phyloP scores from a whole-genome alignment of 1,140 invertebrate genomes.

The Monochamus saltuarius region DNA sequence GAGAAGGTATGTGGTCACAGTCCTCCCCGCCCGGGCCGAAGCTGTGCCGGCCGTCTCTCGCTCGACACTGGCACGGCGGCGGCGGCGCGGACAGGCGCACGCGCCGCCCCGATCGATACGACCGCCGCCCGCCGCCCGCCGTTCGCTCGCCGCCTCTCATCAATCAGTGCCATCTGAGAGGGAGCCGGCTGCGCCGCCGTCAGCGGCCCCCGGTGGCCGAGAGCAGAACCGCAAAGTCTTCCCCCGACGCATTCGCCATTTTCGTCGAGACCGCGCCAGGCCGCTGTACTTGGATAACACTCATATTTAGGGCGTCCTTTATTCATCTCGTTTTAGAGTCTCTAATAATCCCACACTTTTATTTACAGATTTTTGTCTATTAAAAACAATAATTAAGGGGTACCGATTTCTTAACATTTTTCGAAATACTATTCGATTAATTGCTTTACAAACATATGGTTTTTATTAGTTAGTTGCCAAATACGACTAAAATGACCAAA shows the following conservation, averaged over 20 bases:
- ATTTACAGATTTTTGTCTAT: no score
- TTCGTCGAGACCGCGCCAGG: no score
- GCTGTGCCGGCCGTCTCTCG: slow-evolving; percentile 44
- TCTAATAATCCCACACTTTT: no score
- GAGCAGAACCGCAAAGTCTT: slow-evolving; percentile 7
- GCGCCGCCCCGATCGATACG: slow-evolving; percentile 36
- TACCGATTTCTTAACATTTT: no score
- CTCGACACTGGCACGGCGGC: slow-evolving; percentile 30
- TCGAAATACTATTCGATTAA: no score
- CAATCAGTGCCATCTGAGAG: neutral
- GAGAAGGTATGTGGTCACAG: slow-evolving; percentile 36
- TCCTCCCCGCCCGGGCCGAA: slow-evolving; percentile 52
- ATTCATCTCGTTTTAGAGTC: no score
- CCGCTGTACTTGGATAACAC: no score
- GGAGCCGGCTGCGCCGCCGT: slow-evolving; percentile 17
- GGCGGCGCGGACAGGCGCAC: slow-evolving; percentile 29
- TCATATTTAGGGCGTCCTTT: no score
- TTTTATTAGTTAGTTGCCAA: no score
- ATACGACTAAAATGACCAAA: no score
- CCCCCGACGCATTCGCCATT: neutral
- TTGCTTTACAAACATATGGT: no score
- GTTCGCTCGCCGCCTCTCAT: slow-evolving; percentile 25
- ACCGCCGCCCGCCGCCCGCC: slow-evolving; percentile 17
- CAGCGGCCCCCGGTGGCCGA: slow-evolving; percentile 18
- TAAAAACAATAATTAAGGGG: no score